Conservation (phyloP, 2,113 vertebrate species). For the Cebus imitator region DNA sequence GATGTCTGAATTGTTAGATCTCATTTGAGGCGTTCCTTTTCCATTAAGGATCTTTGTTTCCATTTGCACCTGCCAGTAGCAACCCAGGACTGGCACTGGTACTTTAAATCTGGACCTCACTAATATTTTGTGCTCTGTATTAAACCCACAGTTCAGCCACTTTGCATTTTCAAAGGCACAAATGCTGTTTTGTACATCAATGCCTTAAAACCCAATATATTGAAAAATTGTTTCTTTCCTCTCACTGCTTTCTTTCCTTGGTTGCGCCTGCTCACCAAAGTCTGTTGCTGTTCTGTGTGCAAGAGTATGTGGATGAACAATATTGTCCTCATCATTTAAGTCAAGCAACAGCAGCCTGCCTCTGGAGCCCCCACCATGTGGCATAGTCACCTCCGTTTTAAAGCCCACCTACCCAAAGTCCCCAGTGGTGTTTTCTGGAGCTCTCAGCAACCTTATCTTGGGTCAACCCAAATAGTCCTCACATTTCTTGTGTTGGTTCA, state of each 20-base stretch:
- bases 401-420: not conserved
- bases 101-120: not conserved
- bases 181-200: not conserved
- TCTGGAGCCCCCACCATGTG: rapidly evolving
- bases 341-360: not conserved
- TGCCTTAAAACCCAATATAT: not conserved
- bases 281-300: not conserved
- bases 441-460: not conserved
- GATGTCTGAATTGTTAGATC: not conserved
- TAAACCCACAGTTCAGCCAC: not conserved
- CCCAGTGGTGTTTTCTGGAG: not conserved
- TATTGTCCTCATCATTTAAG: not conserved
- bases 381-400: not conserved
- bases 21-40: not conserved
- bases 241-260: not conserved
- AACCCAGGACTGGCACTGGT: too few relatives aligned
- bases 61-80: not conserved
- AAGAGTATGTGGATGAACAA: not conserved
- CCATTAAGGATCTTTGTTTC: not conserved
- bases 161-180: not conserved
- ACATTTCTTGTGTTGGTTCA: not conserved
- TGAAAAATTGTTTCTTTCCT: not conserved
- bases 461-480: not conserved
- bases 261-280: not conserved
- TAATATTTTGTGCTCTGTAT: not conserved